Evolutionary conservation across 2,113 vertebrate species (phyloP), one percentile per base, ranked within the genome.

Genomic region (Dascyllus trimaculatus): DNA sequence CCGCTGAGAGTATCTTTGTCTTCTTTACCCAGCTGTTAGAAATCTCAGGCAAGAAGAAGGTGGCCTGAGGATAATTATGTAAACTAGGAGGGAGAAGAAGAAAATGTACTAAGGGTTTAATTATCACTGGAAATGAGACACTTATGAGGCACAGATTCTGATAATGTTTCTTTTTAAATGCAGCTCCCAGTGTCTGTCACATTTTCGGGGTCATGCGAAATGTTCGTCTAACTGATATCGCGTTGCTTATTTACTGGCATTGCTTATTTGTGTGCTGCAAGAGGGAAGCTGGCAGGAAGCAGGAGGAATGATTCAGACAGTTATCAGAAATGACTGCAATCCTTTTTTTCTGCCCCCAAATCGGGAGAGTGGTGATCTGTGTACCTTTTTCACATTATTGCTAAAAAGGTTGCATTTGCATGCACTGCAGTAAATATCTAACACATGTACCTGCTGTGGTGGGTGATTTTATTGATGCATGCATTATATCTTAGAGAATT

Each of bases 81-180:
- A 85, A 88, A 88, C 57, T 70, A 85, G 77, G 84, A 62, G 81
- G 82, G 85, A 78, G 72, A 60, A 76, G 73, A 85, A 78, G 75
- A 87, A 88, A 84, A 88, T 71, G 80, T 68, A 67, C 63, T 78
- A 68, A 82, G 73, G 84, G 69, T 88, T 92, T 90, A 88, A 90
- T 88, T 88, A 87, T 85, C 78, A 78, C 64, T 72, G 57, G 71
- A 68, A 86, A 86, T 80, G 22, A 84, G 89, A 60, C 64, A 61
- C 71, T 88, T 83, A 75, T 21, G 80, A 61, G 71, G 49, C 66
- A 52, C 67, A 59, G 46, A 69, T 84, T 92, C 79, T 58, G 54
- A 86, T 84, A 89, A 88, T 88, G 66, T 63, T 69, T 26, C 71
- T 78, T 81, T 86, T 66, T 3, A 68, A 84, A 82, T 71, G 74